phyloP scores from a whole-genome alignment of 2,113 vertebrate species.

The Hystrix cristata region DNA sequence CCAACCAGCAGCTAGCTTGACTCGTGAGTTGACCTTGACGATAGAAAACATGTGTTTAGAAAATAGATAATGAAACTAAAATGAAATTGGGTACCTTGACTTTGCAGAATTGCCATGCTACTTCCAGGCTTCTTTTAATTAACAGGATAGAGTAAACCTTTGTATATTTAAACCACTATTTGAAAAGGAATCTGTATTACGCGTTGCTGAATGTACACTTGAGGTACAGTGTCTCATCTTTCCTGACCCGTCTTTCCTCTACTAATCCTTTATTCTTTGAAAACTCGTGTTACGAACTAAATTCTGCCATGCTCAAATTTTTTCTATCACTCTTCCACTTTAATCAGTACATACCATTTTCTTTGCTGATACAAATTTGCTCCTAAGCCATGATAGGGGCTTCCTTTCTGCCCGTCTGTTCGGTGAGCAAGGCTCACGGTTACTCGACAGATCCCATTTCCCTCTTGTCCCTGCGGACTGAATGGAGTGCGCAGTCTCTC shows the following conservation, averaged over 20 bases:
- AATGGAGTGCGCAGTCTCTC: not conserved
- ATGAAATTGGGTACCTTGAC: not conserved
- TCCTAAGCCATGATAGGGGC: not conserved
- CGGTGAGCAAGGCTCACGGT: not conserved
- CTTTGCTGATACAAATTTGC: slow-evolving; percentile 6
- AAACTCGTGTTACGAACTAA: slow-evolving; percentile 37
- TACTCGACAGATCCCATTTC: not conserved
- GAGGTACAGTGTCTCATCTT: not conserved
- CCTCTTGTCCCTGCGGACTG: not conserved
- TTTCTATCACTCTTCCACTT: slow-evolving; percentile 12
- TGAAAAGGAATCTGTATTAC: slow-evolving; percentile 17
- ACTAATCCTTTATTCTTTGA: not conserved
- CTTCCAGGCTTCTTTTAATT: not conserved
- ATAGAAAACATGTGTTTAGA: not conserved
- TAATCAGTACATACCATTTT: not conserved
- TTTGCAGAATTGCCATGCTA: not conserved
- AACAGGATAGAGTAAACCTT: not conserved
- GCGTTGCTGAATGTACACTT: not conserved
- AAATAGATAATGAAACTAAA: not conserved
- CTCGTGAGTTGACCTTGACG: not conserved
- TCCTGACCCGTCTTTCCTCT: not conserved
- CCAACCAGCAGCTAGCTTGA: not conserved
- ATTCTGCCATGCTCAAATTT: not conserved
- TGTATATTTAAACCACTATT: not conserved
- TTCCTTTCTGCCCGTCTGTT: not conserved